A percentile compares a stretch with the other conserved stretches of the same genome.
Conservation (phyloP, 1,140 invertebrate genomes). For the Drosophila sulfurigaster region DNA sequence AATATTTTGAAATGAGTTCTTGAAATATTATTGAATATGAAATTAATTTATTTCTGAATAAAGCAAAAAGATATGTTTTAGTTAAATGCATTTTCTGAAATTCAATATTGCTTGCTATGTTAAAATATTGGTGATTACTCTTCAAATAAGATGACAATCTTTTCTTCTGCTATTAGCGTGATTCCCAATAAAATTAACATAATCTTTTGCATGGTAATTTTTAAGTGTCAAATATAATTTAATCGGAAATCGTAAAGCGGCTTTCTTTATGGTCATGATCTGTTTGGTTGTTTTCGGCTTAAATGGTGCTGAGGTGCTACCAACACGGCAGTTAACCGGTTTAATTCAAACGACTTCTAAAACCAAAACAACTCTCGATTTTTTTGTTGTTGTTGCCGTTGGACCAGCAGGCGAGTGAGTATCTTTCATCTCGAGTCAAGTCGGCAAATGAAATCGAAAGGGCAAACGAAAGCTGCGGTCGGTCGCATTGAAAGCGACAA, state of each 20-base stretch:
- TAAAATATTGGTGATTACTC: not conserved
- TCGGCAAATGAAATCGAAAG: slow-evolving; percentile 68
- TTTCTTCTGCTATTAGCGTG: not conserved
- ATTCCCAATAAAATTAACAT: not conserved
- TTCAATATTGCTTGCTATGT: no score
- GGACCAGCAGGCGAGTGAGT: slow-evolving; percentile 1
- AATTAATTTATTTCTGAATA: no score
- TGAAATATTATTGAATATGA: no score
- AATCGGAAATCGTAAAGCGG: slow-evolving; percentile 16
- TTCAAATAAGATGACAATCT: not conserved
- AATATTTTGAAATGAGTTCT: no score
- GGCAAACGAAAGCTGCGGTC: slow-evolving; percentile 67
- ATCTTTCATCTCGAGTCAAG: slow-evolving; percentile 34
- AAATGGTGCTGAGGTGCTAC: slow-evolving; percentile 12
- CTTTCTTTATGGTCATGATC: slow-evolving; percentile 23
- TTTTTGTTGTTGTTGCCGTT: slow-evolving; percentile 23
- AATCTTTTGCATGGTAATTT: not conserved
- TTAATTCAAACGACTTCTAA: slow-evolving; percentile 66
- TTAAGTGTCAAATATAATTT: not conserved
- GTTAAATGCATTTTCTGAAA: no score
- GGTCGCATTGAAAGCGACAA: not conserved
- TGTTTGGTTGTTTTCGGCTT: slow-evolving; percentile 39
- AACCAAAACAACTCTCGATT: slow-evolving; percentile 75
- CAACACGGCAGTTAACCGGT: slow-evolving; percentile 58
- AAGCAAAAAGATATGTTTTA: no score